phyloP scores from a whole-genome alignment of 2,888 invertebrate species.

The Eupeodes latifasciatus region DNA sequence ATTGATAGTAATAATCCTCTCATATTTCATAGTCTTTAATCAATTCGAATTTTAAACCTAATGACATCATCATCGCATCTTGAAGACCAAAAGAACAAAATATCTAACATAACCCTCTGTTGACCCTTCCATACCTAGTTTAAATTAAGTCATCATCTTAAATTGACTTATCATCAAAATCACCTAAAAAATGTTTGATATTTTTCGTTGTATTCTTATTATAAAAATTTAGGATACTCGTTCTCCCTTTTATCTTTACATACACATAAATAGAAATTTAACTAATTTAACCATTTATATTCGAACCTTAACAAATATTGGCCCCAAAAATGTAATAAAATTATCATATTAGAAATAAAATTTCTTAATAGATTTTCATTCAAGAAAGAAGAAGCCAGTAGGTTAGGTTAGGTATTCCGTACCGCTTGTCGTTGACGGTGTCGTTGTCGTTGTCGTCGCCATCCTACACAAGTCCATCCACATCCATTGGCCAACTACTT shows the following conservation, averaged over 20 bases:
- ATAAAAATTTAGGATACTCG: background rate
- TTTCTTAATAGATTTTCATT: conserved; percentile 46
- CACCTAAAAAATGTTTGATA: background rate
- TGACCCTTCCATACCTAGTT: background rate
- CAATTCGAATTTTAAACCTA: background rate
- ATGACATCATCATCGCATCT: conserved; percentile 19
- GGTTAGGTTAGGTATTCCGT: background rate
- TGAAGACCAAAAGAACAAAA: background rate
- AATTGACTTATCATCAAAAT: conserved; percentile 12
- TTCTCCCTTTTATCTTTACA: background rate
- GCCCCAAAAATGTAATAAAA: conserved; percentile 17
- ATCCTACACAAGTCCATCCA: background rate
- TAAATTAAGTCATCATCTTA: conserved; percentile 31
- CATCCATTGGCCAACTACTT: background rate
- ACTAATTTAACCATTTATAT: conserved; percentile 61
- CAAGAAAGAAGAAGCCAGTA: conserved; percentile 40
- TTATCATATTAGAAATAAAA: conserved; percentile 37
- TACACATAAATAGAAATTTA: conserved; percentile 1
- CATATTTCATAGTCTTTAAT: background rate
- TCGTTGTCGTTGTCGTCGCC: background rate
- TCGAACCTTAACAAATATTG: conserved; percentile 45
- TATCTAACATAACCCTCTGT: background rate
- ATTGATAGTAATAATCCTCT: background rate
- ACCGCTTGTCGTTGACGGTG: background rate
- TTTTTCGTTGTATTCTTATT: background rate